phyloP scores from a whole-genome alignment of 1,140 invertebrate species.

The Ostrea edulis region DNA sequence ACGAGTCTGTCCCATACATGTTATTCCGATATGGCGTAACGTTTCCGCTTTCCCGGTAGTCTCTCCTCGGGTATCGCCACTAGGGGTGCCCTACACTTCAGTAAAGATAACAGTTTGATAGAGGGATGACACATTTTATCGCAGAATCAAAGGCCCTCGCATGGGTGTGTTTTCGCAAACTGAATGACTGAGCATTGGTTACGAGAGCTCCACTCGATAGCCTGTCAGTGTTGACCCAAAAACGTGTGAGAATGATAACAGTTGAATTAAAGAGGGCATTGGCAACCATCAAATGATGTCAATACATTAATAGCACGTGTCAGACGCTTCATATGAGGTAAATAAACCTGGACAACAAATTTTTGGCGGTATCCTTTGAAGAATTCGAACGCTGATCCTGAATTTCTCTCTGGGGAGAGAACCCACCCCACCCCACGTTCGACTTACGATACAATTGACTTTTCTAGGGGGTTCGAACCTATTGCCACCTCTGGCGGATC shows the following conservation, averaged over 20 bases:
- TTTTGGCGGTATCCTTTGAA: too few species aligned
- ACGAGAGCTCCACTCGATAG: background rate
- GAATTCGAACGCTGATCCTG: too few species aligned
- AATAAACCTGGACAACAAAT: too few species aligned
- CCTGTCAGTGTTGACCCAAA: constrained; percentile 7
- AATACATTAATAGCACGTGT: too few species aligned
- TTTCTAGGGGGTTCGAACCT: too few species aligned
- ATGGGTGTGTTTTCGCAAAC: background rate
- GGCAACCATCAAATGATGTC: background rate
- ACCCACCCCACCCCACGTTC: too few species aligned
- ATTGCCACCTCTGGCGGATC: too few species aligned
- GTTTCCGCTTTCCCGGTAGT: background rate
- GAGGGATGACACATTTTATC: constrained; percentile 6
- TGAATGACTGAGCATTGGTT: background rate
- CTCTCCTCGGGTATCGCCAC: background rate
- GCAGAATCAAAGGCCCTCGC: constrained; percentile 1
- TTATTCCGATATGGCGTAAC: background rate
- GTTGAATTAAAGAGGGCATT: background rate
- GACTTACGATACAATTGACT: too few species aligned
- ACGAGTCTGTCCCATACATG: too few species aligned
- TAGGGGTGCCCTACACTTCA: background rate
- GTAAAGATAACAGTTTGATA: background rate
- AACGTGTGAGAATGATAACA: background rate
- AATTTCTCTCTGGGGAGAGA: too few species aligned
- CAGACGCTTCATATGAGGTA: too few species aligned